Conservation (phyloP, 1,140 invertebrate genomes). For the Brachionus sp. region DNA sequence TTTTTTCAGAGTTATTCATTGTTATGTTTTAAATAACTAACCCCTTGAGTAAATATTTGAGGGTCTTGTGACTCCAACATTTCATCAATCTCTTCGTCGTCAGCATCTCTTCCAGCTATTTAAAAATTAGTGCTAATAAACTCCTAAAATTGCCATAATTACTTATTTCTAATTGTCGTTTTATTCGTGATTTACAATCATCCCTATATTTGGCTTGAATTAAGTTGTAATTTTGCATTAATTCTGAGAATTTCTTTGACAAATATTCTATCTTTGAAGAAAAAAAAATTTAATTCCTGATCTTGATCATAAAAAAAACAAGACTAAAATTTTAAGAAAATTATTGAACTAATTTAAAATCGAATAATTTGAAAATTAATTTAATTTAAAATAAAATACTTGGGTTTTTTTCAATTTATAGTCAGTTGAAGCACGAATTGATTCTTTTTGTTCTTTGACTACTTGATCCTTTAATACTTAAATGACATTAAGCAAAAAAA, state of each 20-base stretch:
- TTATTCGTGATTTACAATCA: conserved; percentile 52
- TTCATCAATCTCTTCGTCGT: conserved; percentile 93
- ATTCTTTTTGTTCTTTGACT: conserved; percentile 94
- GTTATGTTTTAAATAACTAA: conserved; percentile 61
- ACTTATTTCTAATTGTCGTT: conserved; percentile 56
- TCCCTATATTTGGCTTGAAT: conserved; percentile 55
- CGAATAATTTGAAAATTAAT: background rate
- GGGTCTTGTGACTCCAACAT: conserved; percentile 97
- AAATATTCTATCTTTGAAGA: background rate
- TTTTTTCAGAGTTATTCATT: no score
- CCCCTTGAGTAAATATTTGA: conserved; percentile 94
- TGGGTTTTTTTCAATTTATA: conserved; percentile 95
- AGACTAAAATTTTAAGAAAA: no score
- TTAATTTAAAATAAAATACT: conserved; percentile 49
- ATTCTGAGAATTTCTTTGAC: conserved; percentile 53
- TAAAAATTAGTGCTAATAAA: background rate
- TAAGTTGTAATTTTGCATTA: conserved; percentile 54
- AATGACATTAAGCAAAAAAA: conserved; percentile 42
- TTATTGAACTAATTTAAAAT: no score
- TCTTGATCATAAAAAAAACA: background rate
- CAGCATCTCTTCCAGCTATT: conserved; percentile 80
- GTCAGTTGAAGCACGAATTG: conserved; percentile 88
- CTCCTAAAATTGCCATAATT: conserved; percentile 45
- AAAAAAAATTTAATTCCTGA: background rate
- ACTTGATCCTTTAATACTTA: conserved; percentile 96